These are phyloP conservation scores for Leguminivora glycinivorella DNA, from an alignment of 1,140 invertebrate species.

Conservation along the genomic window DNA sequence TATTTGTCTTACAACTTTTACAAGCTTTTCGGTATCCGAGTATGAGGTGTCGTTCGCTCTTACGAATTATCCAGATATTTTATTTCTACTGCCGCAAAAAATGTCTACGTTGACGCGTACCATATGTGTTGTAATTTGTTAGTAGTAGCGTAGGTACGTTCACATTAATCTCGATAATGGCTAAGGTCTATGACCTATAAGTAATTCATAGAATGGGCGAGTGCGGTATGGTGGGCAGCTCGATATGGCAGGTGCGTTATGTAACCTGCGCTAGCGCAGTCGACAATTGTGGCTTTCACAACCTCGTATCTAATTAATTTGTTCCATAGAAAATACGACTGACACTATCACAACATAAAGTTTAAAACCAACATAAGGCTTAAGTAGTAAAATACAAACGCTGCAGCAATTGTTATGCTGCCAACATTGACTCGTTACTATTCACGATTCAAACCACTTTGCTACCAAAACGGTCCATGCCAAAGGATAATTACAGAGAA, in stretches of 20 bases:
- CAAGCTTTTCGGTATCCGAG: slow-evolving; percentile 33
- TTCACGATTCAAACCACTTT: slow-evolving; percentile 21
- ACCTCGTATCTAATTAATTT: slow-evolving; percentile 1
- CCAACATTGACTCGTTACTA: slow-evolving; percentile 35
- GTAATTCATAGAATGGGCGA: slow-evolving; percentile 76
- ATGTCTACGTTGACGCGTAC: neutral
- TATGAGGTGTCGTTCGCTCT: slow-evolving; percentile 30
- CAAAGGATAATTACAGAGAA: neutral
- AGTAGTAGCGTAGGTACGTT: slow-evolving; percentile 42
- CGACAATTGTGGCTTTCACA: neutral
- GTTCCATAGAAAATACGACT: slow-evolving; percentile 54
- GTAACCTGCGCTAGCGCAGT: slow-evolving; percentile 65
- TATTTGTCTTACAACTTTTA: slow-evolving; percentile 46
- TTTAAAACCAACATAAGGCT: neutral
- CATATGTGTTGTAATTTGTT: slow-evolving; percentile 4
- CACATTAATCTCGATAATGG: slow-evolving; percentile 57
- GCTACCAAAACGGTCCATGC: slow-evolving; percentile 16
- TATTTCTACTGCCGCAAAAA: slow-evolving; percentile 2
- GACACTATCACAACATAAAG: slow-evolving; percentile 39
- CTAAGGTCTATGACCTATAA: slow-evolving; percentile 75
- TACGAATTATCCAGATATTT: slow-evolving; percentile 34
- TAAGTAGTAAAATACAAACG: neutral
- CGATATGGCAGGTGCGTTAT: slow-evolving; percentile 77
- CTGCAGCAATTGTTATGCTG: slow-evolving; percentile 56
- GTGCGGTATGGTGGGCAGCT: slow-evolving; percentile 66